These are phyloP conservation scores for Rhinophrynus dorsalis DNA, from an alignment of 2,797 vertebrate species.

Conservation along the genomic window DNA sequence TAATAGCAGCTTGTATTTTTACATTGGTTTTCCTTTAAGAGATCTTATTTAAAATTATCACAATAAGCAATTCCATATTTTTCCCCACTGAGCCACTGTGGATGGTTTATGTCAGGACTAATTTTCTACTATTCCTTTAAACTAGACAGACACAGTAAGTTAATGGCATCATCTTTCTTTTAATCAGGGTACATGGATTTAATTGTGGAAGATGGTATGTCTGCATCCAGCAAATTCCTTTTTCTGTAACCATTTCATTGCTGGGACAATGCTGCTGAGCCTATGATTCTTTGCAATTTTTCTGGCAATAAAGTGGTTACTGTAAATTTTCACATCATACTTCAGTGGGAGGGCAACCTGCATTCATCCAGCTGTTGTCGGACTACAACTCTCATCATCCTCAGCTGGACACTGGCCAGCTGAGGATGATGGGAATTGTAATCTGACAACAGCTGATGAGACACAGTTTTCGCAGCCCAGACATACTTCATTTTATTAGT, in stretches of 20 bases:
- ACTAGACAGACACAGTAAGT: slow-evolving; percentile 34
- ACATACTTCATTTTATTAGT: background rate
- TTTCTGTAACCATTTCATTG: slow-evolving; percentile 31
- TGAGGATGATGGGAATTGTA: too few species aligned
- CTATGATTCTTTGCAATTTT: background rate
- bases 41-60: slow-evolving; percentile 32
- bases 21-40: too few species aligned
- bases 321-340: background rate
- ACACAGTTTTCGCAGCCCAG: too few species aligned
- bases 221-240: slow-evolving; percentile 43
- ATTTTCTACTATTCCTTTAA: slow-evolving; percentile 41
- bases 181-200: slow-evolving; percentile 48
- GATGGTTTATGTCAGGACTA: slow-evolving; percentile 43
- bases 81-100: slow-evolving; percentile 27
- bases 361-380: too few species aligned
- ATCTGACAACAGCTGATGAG: too few species aligned
- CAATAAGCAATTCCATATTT: slow-evolving; percentile 36
- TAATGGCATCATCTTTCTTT: slow-evolving; percentile 43
- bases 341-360: too few species aligned
- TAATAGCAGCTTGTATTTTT: too few species aligned
- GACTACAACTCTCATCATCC: too few species aligned
- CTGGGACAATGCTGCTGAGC: background rate
- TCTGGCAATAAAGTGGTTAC: background rate
- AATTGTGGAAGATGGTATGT: slow-evolving; percentile 42
- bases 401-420: too few species aligned